Percentiles rank a stretch among this genome's conserved stretches.
Evolutionary conservation across 2,888 invertebrate species (phyloP).

Genomic region (Drosophila stalkeri): DNA sequence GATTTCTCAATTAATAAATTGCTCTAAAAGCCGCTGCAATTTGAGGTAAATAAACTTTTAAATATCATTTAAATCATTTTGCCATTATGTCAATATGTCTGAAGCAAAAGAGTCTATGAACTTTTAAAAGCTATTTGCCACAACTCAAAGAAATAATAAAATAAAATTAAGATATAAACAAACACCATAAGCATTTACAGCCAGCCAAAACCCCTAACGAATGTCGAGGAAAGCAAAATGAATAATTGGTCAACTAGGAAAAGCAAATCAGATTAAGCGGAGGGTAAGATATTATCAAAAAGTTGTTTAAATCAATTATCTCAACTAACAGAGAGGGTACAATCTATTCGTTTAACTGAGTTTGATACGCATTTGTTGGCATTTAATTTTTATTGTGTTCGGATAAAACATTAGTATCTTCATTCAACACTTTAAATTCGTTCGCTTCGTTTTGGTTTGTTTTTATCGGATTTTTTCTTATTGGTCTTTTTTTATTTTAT

Average conservation of each 20-base stretch:
- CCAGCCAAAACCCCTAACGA: background rate
- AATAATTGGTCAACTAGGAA: background rate
- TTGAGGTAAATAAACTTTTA: constrained; percentile 69
- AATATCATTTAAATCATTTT: background rate
- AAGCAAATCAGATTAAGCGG: background rate
- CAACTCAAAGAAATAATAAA: background rate
- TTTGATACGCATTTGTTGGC: constrained; percentile 21
- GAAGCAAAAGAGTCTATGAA: background rate
- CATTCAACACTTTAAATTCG: constrained; percentile 44
- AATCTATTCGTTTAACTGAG: background rate
- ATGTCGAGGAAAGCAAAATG: background rate
- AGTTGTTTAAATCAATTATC: background rate
- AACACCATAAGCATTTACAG: background rate
- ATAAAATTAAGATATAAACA: background rate
- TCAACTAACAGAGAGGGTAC: constrained; percentile 13
- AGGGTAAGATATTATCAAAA: background rate
- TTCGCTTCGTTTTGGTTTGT: constrained; percentile 16
- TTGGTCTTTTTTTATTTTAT: too few species aligned
- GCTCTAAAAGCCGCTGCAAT: constrained; percentile 4
- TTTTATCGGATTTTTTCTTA: too few species aligned
- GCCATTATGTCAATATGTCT: too few species aligned
- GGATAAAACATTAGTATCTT: constrained; percentile 31
- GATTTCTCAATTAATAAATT: too few species aligned
- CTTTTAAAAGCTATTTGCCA: constrained; percentile 2
- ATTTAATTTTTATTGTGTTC: constrained; percentile 31